These are phyloP conservation scores for Lasioglossum baleicum DNA, from an alignment of 1,140 invertebrate species.

Conservation along the genomic window DNA sequence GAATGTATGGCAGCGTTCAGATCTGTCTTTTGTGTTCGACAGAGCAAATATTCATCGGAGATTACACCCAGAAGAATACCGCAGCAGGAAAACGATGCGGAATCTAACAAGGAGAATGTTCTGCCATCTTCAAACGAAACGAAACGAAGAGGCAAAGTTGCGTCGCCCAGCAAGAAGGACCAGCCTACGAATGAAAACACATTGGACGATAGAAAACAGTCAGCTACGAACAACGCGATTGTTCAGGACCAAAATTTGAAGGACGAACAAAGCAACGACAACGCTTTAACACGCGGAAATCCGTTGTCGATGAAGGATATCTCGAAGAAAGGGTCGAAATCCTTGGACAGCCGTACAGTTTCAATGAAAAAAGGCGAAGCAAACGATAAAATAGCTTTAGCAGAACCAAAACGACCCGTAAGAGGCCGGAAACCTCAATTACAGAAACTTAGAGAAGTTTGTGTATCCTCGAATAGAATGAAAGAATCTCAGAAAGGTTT, in stretches of 20 bases:
- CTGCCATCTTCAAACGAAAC: slow-evolving; percentile 22
- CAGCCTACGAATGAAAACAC: neutral
- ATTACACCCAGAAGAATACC: neutral
- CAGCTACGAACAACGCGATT: neutral
- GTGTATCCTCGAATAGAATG: neutral
- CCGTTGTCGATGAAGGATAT: neutral
- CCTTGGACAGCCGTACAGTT: neutral
- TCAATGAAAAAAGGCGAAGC: neutral
- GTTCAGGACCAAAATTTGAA: neutral
- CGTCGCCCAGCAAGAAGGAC: neutral
- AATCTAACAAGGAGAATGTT: slow-evolving; percentile 65
- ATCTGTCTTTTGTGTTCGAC: neutral
- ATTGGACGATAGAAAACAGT: neutral
- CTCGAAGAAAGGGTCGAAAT: neutral
- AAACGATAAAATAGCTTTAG: neutral
- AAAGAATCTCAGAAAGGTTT: neutral
- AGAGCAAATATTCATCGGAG: neutral
- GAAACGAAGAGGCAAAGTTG: slow-evolving; percentile 45
- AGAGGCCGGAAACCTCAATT: slow-evolving; percentile 4
- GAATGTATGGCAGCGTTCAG: neutral
- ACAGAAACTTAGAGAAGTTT: neutral
- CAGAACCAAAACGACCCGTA: neutral
- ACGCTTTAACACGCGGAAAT: neutral
- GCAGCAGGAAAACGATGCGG: slow-evolving; percentile 31
- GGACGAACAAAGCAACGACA: neutral